Evolutionary conservation across 2,113 vertebrate species (phyloP).

Genomic region (Erythrolamprus reginae): DNA sequence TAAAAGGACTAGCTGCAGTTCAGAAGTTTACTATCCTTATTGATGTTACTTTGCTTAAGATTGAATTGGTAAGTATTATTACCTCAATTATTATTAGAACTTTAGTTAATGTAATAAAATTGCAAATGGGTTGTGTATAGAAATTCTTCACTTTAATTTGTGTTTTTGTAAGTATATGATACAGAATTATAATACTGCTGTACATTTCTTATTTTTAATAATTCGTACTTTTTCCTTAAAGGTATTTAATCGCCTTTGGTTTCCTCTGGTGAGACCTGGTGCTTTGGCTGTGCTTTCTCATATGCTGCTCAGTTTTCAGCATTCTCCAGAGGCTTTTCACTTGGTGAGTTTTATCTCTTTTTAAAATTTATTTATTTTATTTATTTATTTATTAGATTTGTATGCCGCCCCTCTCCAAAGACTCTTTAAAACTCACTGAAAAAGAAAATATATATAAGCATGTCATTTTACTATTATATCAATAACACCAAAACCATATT

Average conservation of each 20-base stretch:
- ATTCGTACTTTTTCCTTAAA: constrained; percentile 47
- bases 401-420: too few species aligned
- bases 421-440: not conserved
- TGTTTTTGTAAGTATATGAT: not conserved
- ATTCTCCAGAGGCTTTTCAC: constrained; percentile 98
- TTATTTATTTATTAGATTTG: too few species aligned
- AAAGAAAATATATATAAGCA: not conserved
- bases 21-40: constrained; percentile 99
- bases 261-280: constrained; percentile 93
- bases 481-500: not conserved
- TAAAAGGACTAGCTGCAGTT: constrained; percentile 93
- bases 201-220: not conserved
- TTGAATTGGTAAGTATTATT: constrained; percentile 83
- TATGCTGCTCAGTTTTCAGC: constrained; percentile 98
- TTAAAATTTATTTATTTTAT: too few species aligned
- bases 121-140: not conserved
- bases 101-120: not conserved
- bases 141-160: not conserved
- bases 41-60: constrained; percentile 95
- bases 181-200: not conserved
- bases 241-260: constrained; percentile 97
- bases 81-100: not conserved
- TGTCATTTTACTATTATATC: constrained; percentile 4
- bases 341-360: constrained; percentile 75
- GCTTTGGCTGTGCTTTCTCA: constrained; percentile 94